Evolutionary conservation across 2,888 invertebrate genomes (phyloP).

Genomic region (Folsomia manolachei): DNA sequence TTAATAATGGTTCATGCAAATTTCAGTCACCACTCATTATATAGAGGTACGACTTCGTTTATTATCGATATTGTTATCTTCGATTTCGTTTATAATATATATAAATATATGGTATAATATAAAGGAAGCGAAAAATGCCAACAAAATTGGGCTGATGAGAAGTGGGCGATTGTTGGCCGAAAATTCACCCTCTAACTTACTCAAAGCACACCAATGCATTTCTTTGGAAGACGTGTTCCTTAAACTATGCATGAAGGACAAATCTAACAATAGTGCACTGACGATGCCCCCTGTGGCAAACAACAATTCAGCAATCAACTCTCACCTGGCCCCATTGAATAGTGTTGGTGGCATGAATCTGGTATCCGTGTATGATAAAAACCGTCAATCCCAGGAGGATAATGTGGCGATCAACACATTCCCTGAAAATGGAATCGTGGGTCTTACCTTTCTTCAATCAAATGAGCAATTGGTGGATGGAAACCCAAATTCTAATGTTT

Average conservation of each 20-base stretch:
- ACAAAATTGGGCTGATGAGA: slow-evolving; percentile 81
- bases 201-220: slow-evolving; percentile 78
- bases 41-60: too few species aligned
- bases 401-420: slow-evolving; percentile 20
- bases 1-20: not conserved
- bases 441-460: slow-evolving; percentile 85
- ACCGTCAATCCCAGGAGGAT: slow-evolving; percentile 25
- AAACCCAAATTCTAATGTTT: slow-evolving; percentile 56
- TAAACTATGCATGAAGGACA: slow-evolving; percentile 62
- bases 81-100: too few species aligned
- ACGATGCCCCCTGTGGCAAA: slow-evolving; percentile 20
- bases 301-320: not conserved
- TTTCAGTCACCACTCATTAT: slow-evolving; percentile 57
- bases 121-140: slow-evolving; percentile 16
- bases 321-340: slow-evolving; percentile 17
- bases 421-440: slow-evolving; percentile 62
- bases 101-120: too few species aligned
- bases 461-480: slow-evolving; percentile 76
- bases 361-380: slow-evolving; percentile 46
- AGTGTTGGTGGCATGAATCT: slow-evolving; percentile 30
- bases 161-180: slow-evolving; percentile 87
- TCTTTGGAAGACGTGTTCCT: slow-evolving; percentile 90
- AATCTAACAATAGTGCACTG: slow-evolving; percentile 40
- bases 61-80: too few species aligned
- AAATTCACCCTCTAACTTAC: slow-evolving; percentile 70